phyloP scores from a whole-genome alignment of 2,888 invertebrate species.

The Serrognathus titanus region DNA sequence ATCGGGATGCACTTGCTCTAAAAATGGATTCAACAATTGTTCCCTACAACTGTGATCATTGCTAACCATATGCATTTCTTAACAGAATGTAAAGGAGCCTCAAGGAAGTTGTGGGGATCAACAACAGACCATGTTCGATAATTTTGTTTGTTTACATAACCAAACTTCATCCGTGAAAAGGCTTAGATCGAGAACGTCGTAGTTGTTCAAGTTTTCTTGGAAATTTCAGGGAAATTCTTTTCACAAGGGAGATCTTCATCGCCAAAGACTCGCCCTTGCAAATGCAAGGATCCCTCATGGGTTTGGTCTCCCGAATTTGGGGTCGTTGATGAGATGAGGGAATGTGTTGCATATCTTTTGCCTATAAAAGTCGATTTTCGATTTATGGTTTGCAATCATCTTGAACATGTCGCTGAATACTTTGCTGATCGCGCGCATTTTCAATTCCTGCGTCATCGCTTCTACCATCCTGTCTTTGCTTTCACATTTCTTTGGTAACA shows the following conservation, averaged over 20 bases:
- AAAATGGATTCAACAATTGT: too few relatives aligned
- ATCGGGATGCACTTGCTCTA: too few relatives aligned
- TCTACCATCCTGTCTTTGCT: constrained; percentile 42
- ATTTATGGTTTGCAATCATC: constrained; percentile 11
- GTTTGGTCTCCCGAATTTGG: constrained; percentile 10
- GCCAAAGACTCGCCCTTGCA: constrained; percentile 17
- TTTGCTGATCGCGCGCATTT: constrained; percentile 28
- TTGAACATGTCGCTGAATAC: constrained; percentile 17
- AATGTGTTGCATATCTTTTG: constrained; percentile 15
- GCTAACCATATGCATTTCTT: too few relatives aligned
- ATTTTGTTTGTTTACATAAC: too few relatives aligned
- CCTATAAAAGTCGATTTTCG: constrained; percentile 14
- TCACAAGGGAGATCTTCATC: constrained; percentile 26
- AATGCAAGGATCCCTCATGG: background rate
- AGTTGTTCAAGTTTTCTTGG: too few relatives aligned
- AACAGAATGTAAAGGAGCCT: too few relatives aligned
- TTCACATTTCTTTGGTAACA: constrained; percentile 39
- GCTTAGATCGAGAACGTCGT: too few relatives aligned
- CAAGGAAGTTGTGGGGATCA: too few relatives aligned
- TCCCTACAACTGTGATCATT: too few relatives aligned
- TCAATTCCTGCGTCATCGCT: constrained; percentile 39
- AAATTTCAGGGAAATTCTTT: constrained; percentile 28
- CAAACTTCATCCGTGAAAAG: too few relatives aligned
- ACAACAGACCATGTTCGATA: too few relatives aligned
- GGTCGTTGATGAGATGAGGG: constrained; percentile 15